phyloP scores from a whole-genome alignment of 2,888 invertebrate genomes.

The Drosophila antonietae region DNA sequence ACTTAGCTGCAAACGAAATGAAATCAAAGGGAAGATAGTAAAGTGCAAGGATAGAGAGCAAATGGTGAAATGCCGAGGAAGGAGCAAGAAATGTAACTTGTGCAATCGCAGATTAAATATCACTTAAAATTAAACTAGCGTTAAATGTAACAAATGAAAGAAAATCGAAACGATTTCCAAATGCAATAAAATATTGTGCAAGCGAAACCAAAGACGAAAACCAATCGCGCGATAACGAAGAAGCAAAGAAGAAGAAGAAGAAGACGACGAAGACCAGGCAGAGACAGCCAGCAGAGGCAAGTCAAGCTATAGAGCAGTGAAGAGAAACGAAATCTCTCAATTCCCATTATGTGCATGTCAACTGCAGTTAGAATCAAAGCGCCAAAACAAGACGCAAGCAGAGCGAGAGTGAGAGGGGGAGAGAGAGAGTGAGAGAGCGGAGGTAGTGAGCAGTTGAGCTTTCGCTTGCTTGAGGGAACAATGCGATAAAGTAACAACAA shows the following conservation, averaged over 20 bases:
- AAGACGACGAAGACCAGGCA: not conserved
- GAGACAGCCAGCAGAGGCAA: slow-evolving; percentile 1
- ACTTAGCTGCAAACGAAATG: slow-evolving; percentile 19
- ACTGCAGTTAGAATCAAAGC: slow-evolving; percentile 80
- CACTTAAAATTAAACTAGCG: slow-evolving; percentile 78
- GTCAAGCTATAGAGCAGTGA: slow-evolving; percentile 1
- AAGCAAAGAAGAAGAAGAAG: slow-evolving; percentile 4
- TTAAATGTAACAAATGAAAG: slow-evolving; percentile 78
- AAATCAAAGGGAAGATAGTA: slow-evolving; percentile 2
- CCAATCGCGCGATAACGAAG: slow-evolving; percentile 70
- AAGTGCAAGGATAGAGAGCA: not conserved
- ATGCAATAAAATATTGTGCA: slow-evolving; percentile 74
- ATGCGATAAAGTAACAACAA: slow-evolving; percentile 65
- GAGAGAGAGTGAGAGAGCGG: not conserved
- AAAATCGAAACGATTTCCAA: slow-evolving; percentile 75
- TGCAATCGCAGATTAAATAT: slow-evolving; percentile 73
- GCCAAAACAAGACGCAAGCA: slow-evolving; percentile 50
- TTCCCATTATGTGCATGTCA: slow-evolving; percentile 81
- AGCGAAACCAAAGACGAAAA: slow-evolving; percentile 59
- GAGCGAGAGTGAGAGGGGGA: not conserved
- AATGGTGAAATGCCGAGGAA: no score
- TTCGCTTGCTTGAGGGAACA: slow-evolving; percentile 56
- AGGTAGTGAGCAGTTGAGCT: slow-evolving; percentile 24
- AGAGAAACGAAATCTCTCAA: slow-evolving; percentile 74
- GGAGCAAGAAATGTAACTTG: slow-evolving; percentile 30